Evolutionary conservation across 2,113 vertebrate genomes (phyloP).

Genomic region (Campylomormyrus numenius): DNA sequence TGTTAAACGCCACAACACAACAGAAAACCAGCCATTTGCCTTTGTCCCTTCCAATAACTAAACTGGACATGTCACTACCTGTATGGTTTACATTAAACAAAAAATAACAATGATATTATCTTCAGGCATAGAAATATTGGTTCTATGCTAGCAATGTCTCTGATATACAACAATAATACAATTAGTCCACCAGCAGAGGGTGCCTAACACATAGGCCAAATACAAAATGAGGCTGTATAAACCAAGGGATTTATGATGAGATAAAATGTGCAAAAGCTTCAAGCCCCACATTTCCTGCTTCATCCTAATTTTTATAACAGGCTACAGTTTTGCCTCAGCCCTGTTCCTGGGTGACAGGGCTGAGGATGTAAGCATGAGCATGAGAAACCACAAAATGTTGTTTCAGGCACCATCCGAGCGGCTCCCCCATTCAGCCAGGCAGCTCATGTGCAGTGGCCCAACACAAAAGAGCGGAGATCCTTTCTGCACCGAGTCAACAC

Average conservation of each 20-base stretch:
- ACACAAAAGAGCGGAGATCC: neutral
- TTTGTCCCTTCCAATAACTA: neutral
- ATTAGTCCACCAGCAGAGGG: neutral
- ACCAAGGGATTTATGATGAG: neutral
- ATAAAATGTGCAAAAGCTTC: neutral
- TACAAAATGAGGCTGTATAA: neutral
- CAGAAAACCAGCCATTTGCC: neutral
- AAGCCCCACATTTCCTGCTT: neutral
- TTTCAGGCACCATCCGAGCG: slow-evolving; percentile 20
- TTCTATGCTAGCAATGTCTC: neutral
- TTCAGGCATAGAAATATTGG: neutral
- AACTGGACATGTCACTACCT: neutral
- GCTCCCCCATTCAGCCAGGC: slow-evolving; percentile 27
- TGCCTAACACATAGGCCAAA: neutral
- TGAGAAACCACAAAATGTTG: slow-evolving; percentile 18
- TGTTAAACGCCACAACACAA: neutral
- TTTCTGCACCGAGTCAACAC: neutral
- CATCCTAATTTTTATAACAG: slow-evolving; percentile 6
- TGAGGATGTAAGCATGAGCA: neutral
- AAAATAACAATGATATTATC: neutral
- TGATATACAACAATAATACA: neutral
- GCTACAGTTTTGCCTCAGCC: slow-evolving; percentile 16
- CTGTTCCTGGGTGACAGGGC: slow-evolving; percentile 10
- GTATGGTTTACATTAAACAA: neutral
- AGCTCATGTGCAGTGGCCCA: slow-evolving; percentile 26